Base-by-base conservation (phyloP, 2,113 vertebrate species). In the Condylura cristata region DNA sequence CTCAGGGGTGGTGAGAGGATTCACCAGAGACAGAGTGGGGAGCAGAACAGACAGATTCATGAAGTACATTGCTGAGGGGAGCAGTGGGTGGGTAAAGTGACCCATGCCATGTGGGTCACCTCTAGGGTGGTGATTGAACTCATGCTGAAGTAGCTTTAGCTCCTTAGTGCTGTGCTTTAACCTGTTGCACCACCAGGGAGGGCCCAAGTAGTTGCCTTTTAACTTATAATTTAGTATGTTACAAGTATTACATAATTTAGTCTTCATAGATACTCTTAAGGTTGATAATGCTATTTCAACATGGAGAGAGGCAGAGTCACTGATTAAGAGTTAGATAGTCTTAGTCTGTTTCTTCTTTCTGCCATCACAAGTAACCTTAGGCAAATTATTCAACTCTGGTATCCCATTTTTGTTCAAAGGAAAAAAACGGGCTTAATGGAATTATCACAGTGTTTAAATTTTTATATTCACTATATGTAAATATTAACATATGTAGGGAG, bases 401-500 rank as follows among this genome's bases (percentile, higher is more conserved):
- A 76, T 28, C 14, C n/a, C 60, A 86, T 1, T 41, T 81, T 86
- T 48, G 78, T 86, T 5, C 58, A 11, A 10, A 10, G 63, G 61
- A 66, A 68, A 89, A 70, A 72, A 65, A 83, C 82, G 24, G 34
- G 8, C 11, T 90, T 93, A 92, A 63, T 53, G 39, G 53, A 74
- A 65, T 89, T 90, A 72, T 63, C 41, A 91, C 65, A 26, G 85
- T 30, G 24, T 58, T 90, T 90, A 94, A 86, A 81, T 76, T 9
- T 78, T 24, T 74, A 6, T 79, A 51, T 75, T 79, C 46, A 92
- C 18, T 61, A 60, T 80, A 74, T 41, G 4, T 89, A 80, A 58
- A 2, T 75, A 30, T 85, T 79, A 79, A 63, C 58, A n/a, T 51
- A 72, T 80, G 24, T 79, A 26, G 78, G 79, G 51, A 87, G 28